Base-by-base conservation (phyloP, 2,888 invertebrate genomes). In the Phyto melanocephala region DNA sequence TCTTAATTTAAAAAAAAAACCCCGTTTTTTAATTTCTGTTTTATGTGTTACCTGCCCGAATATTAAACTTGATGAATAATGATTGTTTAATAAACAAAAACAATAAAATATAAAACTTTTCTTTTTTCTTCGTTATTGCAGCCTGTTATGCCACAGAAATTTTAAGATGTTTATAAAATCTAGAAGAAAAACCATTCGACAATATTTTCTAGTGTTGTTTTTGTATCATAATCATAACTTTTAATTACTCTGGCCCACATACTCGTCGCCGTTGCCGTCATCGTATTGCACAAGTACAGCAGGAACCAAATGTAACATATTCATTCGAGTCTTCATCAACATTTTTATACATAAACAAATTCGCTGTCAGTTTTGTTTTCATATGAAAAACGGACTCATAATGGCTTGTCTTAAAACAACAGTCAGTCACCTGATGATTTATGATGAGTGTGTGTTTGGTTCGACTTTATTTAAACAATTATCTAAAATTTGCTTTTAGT, bases 341-440 rank as follows among this genome's bases (percentile, higher is more conserved):
- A 80, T 56, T 65, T 58, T 75, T 80, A 56, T 56, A 80, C 75
- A 80, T 75, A 75, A 70, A 62, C 74, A 79, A 52, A 11, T 42
- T 22, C 7, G 28, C 28, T 22, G 24, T 20, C 24, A 28, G 17
- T 37, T 33, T 63, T 24, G 10, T 22, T 7, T 28, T n/a, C 20
- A 28, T 33, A 28, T 15, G 11, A 35, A 22, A 65, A 24, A 24
- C 6, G 28, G 4, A 28, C 6, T 37, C n/a, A 24, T 40, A 42
- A 17, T 42, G 15, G 22, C 13, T 33, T 7, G n/a, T 56, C 47
- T 50, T 65, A 20, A 62, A 42, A 20, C 17, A 70, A 42, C 11
- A 65, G 56, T 65, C 11, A 65, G 56, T 65, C 50, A 71, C 79
- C 72, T 80, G 72, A 54, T 52, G 67, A 52, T 62, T 62, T 62